Conservation (phyloP, 2,888 invertebrate species). For the Colletes collaris region DNA sequence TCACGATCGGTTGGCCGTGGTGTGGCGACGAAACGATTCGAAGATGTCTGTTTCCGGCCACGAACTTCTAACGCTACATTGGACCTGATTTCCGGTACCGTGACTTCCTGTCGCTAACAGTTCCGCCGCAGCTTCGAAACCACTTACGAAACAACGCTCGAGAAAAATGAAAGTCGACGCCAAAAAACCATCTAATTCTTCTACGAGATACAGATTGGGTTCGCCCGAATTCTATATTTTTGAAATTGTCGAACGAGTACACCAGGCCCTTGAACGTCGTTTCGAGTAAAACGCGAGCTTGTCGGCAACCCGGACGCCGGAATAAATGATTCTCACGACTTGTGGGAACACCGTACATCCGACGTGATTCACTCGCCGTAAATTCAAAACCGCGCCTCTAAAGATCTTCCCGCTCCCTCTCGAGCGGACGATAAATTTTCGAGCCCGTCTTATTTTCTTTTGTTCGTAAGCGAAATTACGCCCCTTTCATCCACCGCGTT, state of each 20-base stretch:
- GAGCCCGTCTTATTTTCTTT: constrained; percentile 11
- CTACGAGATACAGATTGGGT: too few species aligned
- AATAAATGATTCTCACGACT: constrained; percentile 51
- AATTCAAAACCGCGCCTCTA: constrained; percentile 41
- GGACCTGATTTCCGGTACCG: constrained; percentile 70
- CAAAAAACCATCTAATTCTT: too few species aligned
- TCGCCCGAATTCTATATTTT: too few species aligned
- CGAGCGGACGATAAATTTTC: constrained; percentile 39
- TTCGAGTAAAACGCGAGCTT: not conserved
- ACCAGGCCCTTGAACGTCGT: not conserved
- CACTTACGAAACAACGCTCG: not conserved
- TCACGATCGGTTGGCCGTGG: constrained; percentile 4
- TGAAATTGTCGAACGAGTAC: not conserved
- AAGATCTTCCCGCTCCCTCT: constrained; percentile 15
- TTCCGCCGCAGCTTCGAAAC: constrained; percentile 24
- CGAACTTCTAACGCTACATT: constrained; percentile 66
- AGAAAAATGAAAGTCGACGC: constrained; percentile 18
- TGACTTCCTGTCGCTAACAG: constrained; percentile 65
- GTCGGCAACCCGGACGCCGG: constrained; percentile 19
- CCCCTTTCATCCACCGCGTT: constrained; percentile 8
- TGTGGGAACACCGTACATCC: constrained; percentile 44
- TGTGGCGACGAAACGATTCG: constrained; percentile 28
- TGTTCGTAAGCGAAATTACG: constrained; percentile 35
- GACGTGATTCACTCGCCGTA: constrained; percentile 31
- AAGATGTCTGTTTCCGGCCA: constrained; percentile 61